These are phyloP conservation scores for Drepanosiphum platanoidis DNA, from an alignment of 2,888 invertebrate genomes.

Conservation along the genomic window DNA sequence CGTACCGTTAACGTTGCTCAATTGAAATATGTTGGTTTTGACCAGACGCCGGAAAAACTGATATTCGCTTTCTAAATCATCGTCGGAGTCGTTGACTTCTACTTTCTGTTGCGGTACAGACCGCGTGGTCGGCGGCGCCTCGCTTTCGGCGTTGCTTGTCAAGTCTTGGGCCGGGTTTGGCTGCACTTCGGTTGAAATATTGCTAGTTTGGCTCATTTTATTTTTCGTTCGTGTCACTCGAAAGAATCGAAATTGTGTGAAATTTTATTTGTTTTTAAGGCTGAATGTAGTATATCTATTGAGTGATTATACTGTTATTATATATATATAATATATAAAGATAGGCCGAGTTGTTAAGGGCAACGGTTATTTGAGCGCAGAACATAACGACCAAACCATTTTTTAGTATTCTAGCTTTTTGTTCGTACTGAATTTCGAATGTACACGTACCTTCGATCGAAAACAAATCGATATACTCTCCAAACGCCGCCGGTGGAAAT, in stretches of 20 bases:
- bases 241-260: not conserved
- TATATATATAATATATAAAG: not conserved
- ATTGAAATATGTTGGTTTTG: slow-evolving; percentile 33
- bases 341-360: not conserved
- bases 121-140: too few species aligned
- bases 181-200: not conserved
- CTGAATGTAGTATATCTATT: too few species aligned
- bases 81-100: not conserved
- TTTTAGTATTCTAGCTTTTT: too few species aligned
- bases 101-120: not conserved
- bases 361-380: too few species aligned
- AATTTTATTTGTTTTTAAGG: not conserved
- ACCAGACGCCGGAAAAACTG: slow-evolving; percentile 34
- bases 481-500: too few species aligned
- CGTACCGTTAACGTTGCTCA: not conserved
- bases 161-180: not conserved
- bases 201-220: too few species aligned
- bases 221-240: too few species aligned
- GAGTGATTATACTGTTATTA: too few species aligned
- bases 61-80: slow-evolving; percentile 5
- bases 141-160: not conserved
- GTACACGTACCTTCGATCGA: too few species aligned
- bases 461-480: too few species aligned
- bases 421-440: too few species aligned
- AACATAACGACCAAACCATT: too few species aligned